Conservation (phyloP, 1,140 invertebrate genomes). For the Diachasmimorpha longicaudata region DNA sequence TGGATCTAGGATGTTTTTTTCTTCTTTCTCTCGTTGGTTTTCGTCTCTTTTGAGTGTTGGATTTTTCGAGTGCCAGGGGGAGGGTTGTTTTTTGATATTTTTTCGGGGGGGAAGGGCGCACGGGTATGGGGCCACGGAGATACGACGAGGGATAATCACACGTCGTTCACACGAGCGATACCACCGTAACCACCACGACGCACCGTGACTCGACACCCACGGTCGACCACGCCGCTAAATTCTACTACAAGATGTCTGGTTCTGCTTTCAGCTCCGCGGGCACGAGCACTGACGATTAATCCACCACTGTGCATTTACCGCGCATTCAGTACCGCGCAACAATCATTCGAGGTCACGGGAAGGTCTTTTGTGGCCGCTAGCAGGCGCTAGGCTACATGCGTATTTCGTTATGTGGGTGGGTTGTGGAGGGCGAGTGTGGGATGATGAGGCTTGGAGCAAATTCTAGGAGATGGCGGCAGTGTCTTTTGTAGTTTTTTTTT, state of each 20-base stretch:
- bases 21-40: not conserved
- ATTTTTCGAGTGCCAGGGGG: not conserved
- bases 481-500: too few relatives aligned
- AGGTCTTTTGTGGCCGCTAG: not conserved
- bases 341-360: slow-evolving; percentile 42
- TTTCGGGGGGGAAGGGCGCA: not conserved
- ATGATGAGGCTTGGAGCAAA: not conserved
- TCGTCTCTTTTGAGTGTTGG: not conserved
- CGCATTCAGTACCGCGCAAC: slow-evolving; percentile 47
- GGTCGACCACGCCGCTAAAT: slow-evolving; percentile 55
- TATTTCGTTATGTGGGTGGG: not conserved
- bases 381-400: not conserved
- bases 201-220: slow-evolving; percentile 49
- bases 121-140: slow-evolving; percentile 19
- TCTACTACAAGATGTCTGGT: slow-evolving; percentile 58
- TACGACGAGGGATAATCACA: slow-evolving; percentile 33
- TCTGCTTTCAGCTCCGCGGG: slow-evolving; percentile 47
- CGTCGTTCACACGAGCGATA: slow-evolving; percentile 31
- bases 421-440: not conserved
- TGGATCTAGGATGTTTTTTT: not conserved
- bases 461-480: not conserved
- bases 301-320: slow-evolving; percentile 32
- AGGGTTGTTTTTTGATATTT: not conserved
- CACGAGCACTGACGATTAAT: slow-evolving; percentile 47
- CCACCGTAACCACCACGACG: slow-evolving; percentile 32